Evolutionary conservation across 2,113 vertebrate species (phyloP).

Genomic region (Eretmodus cyanostictus): DNA sequence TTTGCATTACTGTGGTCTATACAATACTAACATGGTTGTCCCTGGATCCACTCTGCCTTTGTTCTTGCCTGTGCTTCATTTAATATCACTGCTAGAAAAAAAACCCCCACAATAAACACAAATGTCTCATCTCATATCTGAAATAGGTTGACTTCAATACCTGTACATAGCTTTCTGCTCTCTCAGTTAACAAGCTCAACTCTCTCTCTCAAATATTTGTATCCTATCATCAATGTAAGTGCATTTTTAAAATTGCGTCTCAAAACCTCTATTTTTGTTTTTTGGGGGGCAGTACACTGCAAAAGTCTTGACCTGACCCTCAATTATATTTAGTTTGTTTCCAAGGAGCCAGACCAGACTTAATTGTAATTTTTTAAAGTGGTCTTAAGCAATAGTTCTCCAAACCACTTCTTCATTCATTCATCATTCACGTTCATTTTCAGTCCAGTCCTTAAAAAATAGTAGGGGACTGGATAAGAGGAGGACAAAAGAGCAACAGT

Average conservation of each 20-base stretch:
- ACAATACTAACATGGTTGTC: neutral
- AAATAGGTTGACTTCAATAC: neutral
- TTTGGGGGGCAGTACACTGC: fast-evolving
- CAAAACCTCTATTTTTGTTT: neutral
- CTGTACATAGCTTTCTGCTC: neutral
- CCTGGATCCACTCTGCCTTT: neutral
- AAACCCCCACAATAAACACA: fast-evolving
- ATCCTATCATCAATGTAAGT: neutral
- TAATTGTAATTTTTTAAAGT: neutral
- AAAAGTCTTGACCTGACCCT: neutral
- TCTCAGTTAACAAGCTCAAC: neutral
- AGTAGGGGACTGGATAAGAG: neutral
- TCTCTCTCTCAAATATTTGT: neutral
- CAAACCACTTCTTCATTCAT: neutral
- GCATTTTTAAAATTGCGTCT: neutral
- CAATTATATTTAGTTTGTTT: neutral
- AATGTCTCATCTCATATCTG: neutral
- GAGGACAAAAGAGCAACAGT: neutral
- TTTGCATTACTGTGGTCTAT: neutral
- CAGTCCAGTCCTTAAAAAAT: neutral
- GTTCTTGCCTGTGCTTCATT: neutral
- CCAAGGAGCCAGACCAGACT: neutral
- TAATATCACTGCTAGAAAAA: neutral
- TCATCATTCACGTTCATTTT: neutral
- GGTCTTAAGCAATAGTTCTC: neutral